These are phyloP conservation scores for Polyodon spathula DNA, from an alignment of 2,113 vertebrate species.

Conservation along the genomic window DNA sequence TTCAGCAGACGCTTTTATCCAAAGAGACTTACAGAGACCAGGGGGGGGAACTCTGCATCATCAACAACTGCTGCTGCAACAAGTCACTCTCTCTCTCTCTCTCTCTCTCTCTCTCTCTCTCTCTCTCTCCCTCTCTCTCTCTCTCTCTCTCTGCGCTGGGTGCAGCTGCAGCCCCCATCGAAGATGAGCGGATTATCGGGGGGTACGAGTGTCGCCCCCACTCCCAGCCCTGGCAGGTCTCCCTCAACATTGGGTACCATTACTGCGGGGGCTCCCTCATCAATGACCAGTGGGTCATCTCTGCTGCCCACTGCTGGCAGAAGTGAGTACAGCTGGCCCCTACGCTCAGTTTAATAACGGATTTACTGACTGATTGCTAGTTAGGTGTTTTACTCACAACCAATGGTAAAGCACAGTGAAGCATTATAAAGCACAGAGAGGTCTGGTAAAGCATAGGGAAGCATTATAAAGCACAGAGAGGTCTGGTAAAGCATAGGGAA, in stretches of 20 bases:
- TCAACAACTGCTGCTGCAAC: too few relatives aligned
- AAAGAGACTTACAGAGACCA: too few relatives aligned
- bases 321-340: conserved; percentile 47
- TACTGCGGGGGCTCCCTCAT: conserved; percentile 37
- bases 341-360: too few relatives aligned
- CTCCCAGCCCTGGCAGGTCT: conserved; percentile 45
- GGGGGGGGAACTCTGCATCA: too few relatives aligned
- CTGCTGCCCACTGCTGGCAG: conserved; percentile 58
- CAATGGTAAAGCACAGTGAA: too few relatives aligned
- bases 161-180: conserved; percentile 42
- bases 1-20: too few relatives aligned
- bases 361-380: too few relatives aligned
- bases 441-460: too few relatives aligned
- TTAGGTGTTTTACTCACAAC: too few relatives aligned
- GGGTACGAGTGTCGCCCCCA: conserved; percentile 39
- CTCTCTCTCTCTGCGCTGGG: background rate
- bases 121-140: background rate
- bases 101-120: background rate
- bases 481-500: too few relatives aligned
- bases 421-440: too few relatives aligned
- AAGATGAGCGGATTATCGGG: conserved; percentile 50
- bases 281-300: conserved; percentile 51
- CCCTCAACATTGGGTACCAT: conserved; percentile 52
- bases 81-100: background rate
- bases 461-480: too few relatives aligned